These are phyloP conservation scores for Pipistrellus pipistrellus DNA, from an alignment of 2,797 vertebrate species.

Conservation along the genomic window DNA sequence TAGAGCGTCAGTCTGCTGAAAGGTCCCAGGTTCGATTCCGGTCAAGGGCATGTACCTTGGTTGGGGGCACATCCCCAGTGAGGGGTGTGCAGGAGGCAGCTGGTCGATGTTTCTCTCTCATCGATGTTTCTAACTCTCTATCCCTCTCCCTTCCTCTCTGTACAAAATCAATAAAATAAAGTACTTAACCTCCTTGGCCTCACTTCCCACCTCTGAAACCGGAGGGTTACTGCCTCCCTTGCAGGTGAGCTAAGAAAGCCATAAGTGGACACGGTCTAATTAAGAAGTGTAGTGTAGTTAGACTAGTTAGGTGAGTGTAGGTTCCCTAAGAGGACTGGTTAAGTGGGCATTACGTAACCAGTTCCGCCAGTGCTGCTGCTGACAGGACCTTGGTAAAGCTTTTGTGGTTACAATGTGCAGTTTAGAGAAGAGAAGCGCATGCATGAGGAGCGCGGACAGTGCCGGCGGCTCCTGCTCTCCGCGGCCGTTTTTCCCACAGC, in stretches of 20 bases:
- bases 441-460: neutral
- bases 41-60: too few species aligned
- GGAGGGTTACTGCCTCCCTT: neutral
- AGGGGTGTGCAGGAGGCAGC: too few species aligned
- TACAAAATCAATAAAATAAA: too few species aligned
- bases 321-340: neutral
- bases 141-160: too few species aligned
- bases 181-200: neutral
- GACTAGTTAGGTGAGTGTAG: neutral
- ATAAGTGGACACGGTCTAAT: neutral
- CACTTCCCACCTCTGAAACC: neutral
- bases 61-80: too few species aligned
- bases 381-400: neutral
- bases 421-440: neutral
- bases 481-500: neutral
- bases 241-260: neutral
- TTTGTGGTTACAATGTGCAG: neutral
- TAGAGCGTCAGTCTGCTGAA: too few species aligned
- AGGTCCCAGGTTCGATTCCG: too few species aligned
- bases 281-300: neutral
- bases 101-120: too few species aligned
- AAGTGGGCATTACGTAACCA: too few species aligned
- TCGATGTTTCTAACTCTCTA: too few species aligned
- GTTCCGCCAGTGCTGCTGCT: neutral
- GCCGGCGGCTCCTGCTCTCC: neutral